phyloP scores from a whole-genome alignment of 2,888 invertebrate genomes.

The Ptychoptera contaminata region DNA sequence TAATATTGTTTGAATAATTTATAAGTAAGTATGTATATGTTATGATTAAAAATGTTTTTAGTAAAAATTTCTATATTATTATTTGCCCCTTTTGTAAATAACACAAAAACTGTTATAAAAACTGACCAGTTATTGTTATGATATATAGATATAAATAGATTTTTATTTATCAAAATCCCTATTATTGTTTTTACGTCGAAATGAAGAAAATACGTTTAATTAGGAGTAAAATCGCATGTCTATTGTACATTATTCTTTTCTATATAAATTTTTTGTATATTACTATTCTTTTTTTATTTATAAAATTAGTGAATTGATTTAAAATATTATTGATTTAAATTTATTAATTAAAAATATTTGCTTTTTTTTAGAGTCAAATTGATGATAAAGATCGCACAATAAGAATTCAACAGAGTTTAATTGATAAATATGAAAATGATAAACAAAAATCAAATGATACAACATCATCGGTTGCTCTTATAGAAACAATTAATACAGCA shows the following conservation, averaged over 20 bases:
- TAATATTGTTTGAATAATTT: no score
- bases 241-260: not conserved
- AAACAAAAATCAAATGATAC: conserved; percentile 27
- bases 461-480: conserved; percentile 22
- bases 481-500: conserved; percentile 59
- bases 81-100: not conserved
- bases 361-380: conserved; percentile 48
- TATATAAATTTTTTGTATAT: not conserved
- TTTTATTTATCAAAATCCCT: no score
- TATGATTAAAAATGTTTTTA: no score
- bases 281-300: conserved; percentile 3
- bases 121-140: no score
- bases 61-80: not conserved
- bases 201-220: not conserved
- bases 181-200: not conserved
- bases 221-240: not conserved
- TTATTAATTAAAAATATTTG: conserved; percentile 7
- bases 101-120: not conserved
- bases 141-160: no score
- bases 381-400: conserved; percentile 76
- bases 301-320: no score
- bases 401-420: conserved; percentile 61
- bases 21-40: no score
- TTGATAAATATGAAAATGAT: conserved; percentile 38
- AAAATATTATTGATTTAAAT: conserved; percentile 9